These are phyloP conservation scores for Caenorhabditis doughertyi DNA, from an alignment of 2,888 invertebrate genomes.

Conservation along the genomic window DNA sequence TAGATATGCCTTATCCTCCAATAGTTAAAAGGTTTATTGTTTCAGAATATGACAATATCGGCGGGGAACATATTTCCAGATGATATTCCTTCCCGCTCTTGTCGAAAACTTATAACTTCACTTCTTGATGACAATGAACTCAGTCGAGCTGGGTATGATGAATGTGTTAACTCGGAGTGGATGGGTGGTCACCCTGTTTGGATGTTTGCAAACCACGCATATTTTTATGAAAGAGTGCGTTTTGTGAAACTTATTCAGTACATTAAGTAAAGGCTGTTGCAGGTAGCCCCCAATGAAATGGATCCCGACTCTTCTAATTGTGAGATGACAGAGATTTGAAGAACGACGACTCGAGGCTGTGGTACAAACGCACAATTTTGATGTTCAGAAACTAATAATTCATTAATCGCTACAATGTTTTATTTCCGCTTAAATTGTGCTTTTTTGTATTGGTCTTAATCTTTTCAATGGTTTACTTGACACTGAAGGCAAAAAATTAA, in stretches of 20 bases:
- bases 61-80: constrained; percentile 49
- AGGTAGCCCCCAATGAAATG: background rate
- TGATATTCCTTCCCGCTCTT: constrained; percentile 56
- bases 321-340: constrained; percentile 41
- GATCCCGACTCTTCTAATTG: constrained; percentile 18
- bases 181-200: constrained; percentile 66
- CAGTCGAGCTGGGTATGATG: constrained; percentile 68
- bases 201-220: constrained; percentile 69
- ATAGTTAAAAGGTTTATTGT: background rate
- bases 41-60: constrained; percentile 6
- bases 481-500: background rate
- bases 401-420: background rate
- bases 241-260: background rate
- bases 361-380: constrained; percentile 9
- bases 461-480: too few relatives aligned
- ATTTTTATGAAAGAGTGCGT: constrained; percentile 61
- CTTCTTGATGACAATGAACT: constrained; percentile 69
- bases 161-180: constrained; percentile 72
- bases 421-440: background rate
- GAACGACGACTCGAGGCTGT: too few relatives aligned
- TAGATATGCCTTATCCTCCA: background rate
- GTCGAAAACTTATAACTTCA: constrained; percentile 59
- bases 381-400: constrained; percentile 22
- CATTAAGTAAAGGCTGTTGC: background rate
- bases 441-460: background rate